phyloP scores from a whole-genome alignment of 2,113 vertebrate genomes.

The Cavia porcellus region DNA sequence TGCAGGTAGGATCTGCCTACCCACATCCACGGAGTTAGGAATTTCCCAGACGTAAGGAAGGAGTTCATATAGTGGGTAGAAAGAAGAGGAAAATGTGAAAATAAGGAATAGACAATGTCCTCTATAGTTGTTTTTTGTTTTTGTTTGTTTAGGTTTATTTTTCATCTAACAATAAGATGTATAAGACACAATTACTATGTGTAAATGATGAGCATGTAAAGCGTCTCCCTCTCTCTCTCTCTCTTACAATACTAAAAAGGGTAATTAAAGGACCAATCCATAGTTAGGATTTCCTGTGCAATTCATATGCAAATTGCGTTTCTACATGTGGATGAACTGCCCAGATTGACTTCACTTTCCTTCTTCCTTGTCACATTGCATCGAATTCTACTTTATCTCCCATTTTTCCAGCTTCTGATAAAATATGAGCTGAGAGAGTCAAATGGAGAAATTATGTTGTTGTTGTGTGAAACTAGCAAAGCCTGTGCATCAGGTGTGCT shows the following conservation, averaged over 20 bases:
- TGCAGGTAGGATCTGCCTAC: not conserved
- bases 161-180: not conserved
- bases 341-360: not conserved
- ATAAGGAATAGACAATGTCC: not conserved
- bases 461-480: not conserved
- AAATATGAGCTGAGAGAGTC: not conserved
- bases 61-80: not conserved
- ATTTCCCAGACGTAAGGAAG: not conserved
- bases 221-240: not conserved
- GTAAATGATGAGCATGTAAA: not conserved
- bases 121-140: not conserved
- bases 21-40: not conserved
- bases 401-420: not conserved
- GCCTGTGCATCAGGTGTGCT: not conserved
- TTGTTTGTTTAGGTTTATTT: not conserved
- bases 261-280: not conserved
- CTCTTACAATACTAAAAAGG: not conserved
- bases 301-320: not conserved
- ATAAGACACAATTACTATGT: not conserved
- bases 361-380: not conserved
- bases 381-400: not conserved
- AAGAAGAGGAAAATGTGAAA: accelerated
- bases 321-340: not conserved
- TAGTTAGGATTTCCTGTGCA: not conserved
- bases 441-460: not conserved